These are phyloP conservation scores for Riparia riparia DNA, from an alignment of 2,113 vertebrate genomes.

Conservation along the genomic window DNA sequence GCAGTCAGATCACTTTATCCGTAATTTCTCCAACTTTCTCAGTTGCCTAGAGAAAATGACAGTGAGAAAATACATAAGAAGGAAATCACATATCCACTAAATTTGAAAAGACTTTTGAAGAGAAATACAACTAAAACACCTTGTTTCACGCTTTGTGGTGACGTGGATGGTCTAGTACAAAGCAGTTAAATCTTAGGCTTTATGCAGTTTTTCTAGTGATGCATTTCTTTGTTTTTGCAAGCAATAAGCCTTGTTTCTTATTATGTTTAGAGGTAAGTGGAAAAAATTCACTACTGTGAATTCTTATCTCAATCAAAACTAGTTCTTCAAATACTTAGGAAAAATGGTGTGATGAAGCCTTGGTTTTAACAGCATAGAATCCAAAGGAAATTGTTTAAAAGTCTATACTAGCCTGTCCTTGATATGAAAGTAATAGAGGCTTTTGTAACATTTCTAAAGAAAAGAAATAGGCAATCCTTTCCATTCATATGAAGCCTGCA, in stretches of 20 bases:
- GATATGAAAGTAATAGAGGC: neutral
- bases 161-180: neutral
- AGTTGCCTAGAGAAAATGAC: neutral
- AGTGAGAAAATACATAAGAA: neutral
- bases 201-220: neutral
- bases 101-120: neutral
- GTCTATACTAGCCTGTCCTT: neutral
- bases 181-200: neutral
- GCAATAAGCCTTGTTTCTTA: neutral
- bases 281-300: neutral
- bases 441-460: neutral
- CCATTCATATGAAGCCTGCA: neutral
- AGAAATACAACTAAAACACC: neutral
- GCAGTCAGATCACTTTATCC: neutral
- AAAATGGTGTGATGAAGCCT: neutral
- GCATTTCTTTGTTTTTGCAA: neutral
- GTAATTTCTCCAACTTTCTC: neutral
- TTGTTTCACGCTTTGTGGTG: neutral
- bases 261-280: neutral
- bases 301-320: neutral
- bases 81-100: neutral
- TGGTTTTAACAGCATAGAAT: neutral
- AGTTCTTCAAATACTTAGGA: neutral
- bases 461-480: neutral
- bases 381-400: neutral